Conservation (phyloP, 2,888 invertebrate species). For the Axea sp. region DNA sequence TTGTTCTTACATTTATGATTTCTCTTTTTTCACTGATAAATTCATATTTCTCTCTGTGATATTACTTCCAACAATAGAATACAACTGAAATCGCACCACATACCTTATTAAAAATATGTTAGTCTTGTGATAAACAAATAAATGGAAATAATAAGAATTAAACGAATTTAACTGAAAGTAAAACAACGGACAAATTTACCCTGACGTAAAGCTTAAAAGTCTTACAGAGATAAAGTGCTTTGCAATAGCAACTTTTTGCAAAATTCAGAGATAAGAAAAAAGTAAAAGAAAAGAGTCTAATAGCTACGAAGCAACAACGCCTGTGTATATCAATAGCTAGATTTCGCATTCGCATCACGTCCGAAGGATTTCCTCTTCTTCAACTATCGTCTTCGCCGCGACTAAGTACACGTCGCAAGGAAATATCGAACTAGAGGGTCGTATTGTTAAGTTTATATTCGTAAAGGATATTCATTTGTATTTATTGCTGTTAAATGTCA, state of each 20-base stretch:
- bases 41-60: too few relatives aligned
- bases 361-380: slow-evolving; percentile 61
- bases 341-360: slow-evolving; percentile 60
- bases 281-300: slow-evolving; percentile 43
- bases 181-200: slow-evolving; percentile 32
- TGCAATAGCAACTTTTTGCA: slow-evolving; percentile 30
- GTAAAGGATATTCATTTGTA: slow-evolving; percentile 31
- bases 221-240: slow-evolving; percentile 40
- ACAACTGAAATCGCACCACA: too few relatives aligned
- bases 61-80: too few relatives aligned
- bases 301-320: slow-evolving; percentile 57
- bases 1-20: too few relatives aligned
- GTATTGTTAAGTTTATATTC: slow-evolving; percentile 52
- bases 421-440: slow-evolving; percentile 46
- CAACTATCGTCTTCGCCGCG: slow-evolving; percentile 50
- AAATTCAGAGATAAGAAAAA: slow-evolving; percentile 26
- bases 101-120: too few relatives aligned
- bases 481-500: slow-evolving; percentile 50
- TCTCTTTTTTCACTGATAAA: too few relatives aligned
- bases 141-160: too few relatives aligned
- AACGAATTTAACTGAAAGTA: slow-evolving; percentile 13
- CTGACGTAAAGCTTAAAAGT: slow-evolving; percentile 41
- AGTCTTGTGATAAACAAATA: too few relatives aligned
- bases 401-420: slow-evolving; percentile 49
- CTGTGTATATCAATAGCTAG: slow-evolving; percentile 42